Evolutionary conservation across 2,888 invertebrate genomes (phyloP), one percentile per base, ranked within the genome.

Genomic region (Thalpophila matura): DNA sequence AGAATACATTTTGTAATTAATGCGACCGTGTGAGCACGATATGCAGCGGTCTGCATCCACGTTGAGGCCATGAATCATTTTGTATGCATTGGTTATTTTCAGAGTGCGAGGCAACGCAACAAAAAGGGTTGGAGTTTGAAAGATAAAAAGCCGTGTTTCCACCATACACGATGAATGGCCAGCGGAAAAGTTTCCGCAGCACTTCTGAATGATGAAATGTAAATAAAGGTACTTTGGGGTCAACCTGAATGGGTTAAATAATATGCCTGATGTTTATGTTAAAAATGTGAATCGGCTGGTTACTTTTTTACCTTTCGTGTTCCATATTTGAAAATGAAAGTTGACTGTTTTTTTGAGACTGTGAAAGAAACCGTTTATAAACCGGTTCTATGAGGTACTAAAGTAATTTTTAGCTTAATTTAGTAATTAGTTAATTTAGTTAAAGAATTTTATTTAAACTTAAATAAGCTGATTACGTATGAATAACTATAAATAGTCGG

Each of bases 71-170:
- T 90, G 88, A 88, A 91, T 91, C 89, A 91, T 90, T 91, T 88
- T 88, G 83, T 89, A 91, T 91, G 90, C 90, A 89, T 90, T 89
- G 88, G 88, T 85, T 89, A 88, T 88, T 86, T 86, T 79, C 77
- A 75, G 80, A 80, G 77, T 76, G 80, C 79, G 71, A 67, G 75
- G 74, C 61, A 74, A 70, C 66, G 64, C 70, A 82, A 83, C 80
- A 84, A 83, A 83, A 84, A 79, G 61, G 74, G 58, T 78, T 56
- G 58, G 68, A 62, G 68, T 74, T 60, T 71, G 66, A 60, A 74
- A 83, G 85, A 85, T 86, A 85, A 85, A 86, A 86, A 76, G 70
- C 79, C 63, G 56, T 71, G 75, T 72, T 62, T 63, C 60, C 43
- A 38, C 63, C 57, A 62, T 65, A 64, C 66, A 79, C 56, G 64